These are phyloP conservation scores for Lepus europaeus DNA, from an alignment of 2,113 vertebrate genomes.

Conservation along the genomic window DNA sequence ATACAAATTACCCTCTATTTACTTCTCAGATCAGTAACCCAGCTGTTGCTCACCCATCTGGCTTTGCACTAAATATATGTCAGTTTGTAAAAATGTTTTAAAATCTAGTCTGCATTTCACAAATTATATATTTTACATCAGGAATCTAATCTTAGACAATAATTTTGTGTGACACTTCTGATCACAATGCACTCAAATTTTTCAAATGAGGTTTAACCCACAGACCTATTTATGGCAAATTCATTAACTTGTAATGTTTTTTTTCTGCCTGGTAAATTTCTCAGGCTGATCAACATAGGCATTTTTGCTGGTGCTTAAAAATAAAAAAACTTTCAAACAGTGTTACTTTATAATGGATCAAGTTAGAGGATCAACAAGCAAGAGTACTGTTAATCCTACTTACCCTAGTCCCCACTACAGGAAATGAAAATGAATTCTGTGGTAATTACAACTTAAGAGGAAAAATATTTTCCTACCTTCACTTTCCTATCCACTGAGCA, in stretches of 20 bases:
- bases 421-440: conserved; percentile 60
- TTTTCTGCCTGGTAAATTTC: conserved; percentile 13
- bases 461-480: conserved; percentile 89
- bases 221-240: background rate
- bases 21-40: conserved; percentile 43
- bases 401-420: background rate
- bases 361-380: conserved; percentile 6
- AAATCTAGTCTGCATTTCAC: background rate
- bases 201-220: conserved; percentile 34
- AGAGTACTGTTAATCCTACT: conserved; percentile 3
- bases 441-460: conserved; percentile 10
- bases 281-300: background rate
- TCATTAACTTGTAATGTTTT: conserved; percentile 24
- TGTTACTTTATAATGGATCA: conserved; percentile 30
- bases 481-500: conserved; percentile 96
- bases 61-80: conserved; percentile 25
- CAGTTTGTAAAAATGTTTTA: conserved; percentile 11
- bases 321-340: background rate
- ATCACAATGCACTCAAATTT: conserved; percentile 30
- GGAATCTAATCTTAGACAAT: background rate
- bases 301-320: conserved; percentile 48
- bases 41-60: background rate
- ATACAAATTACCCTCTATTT: conserved; percentile 46
- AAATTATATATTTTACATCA: conserved; percentile 57
- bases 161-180: background rate